Evolutionary conservation across 2,888 invertebrate genomes (phyloP).

Genomic region (Rhimphoctona megacephalus): DNA sequence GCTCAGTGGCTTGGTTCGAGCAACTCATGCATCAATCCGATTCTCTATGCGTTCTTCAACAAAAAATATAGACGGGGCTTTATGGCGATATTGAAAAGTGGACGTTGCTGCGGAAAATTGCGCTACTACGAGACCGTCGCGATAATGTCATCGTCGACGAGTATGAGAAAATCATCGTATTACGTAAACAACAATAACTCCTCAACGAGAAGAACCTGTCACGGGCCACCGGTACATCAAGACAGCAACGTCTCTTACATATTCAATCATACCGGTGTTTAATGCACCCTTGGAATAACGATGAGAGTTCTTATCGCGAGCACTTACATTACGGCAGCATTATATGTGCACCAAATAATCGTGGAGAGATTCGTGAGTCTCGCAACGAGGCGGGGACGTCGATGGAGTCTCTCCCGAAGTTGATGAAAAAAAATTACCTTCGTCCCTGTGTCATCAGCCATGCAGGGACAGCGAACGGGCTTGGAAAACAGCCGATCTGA

Average conservation of each 20-base stretch:
- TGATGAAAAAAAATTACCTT: slow-evolving; percentile 25
- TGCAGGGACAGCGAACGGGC: slow-evolving; percentile 59
- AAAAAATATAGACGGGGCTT: slow-evolving; percentile 97
- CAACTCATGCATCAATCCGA: slow-evolving; percentile 98
- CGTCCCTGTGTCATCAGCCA: neutral
- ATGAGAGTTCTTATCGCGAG: slow-evolving; percentile 26
- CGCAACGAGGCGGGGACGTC: neutral
- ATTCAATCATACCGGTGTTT: slow-evolving; percentile 91
- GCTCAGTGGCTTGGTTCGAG: slow-evolving; percentile 97
- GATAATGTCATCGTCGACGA: slow-evolving; percentile 93
- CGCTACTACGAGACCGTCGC: slow-evolving; percentile 95
- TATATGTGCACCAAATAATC: neutral
- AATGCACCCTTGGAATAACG: slow-evolving; percentile 77
- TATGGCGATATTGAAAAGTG: slow-evolving; percentile 93
- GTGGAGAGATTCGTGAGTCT: slow-evolving; percentile 1
- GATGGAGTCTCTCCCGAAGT: neutral
- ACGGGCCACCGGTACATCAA: slow-evolving; percentile 85
- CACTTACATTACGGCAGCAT: slow-evolving; percentile 10
- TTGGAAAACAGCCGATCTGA: slow-evolving; percentile 75
- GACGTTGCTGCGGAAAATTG: slow-evolving; percentile 93
- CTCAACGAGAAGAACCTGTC: slow-evolving; percentile 85
- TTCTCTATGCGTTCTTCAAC: slow-evolving; percentile 97
- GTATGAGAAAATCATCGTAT: slow-evolving; percentile 94
- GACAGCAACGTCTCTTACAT: slow-evolving; percentile 88
- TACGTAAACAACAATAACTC: slow-evolving; percentile 90